Evolutionary conservation across 2,113 vertebrate genomes (phyloP).

Genomic region (Phoenicopterus ruber): DNA sequence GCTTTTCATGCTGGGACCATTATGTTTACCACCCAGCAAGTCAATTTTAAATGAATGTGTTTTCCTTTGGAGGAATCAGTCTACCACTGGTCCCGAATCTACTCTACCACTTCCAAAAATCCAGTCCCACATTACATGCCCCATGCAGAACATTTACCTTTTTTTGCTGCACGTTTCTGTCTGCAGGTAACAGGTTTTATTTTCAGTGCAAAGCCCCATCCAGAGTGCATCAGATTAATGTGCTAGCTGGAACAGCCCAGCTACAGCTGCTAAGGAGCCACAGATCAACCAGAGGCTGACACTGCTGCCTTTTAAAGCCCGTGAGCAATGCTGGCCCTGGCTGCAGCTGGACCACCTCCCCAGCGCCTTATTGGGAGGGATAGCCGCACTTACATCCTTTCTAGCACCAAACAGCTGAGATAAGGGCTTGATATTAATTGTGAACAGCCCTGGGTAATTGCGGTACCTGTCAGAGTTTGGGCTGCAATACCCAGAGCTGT

Average conservation of each 20-base stretch:
- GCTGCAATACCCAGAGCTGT: not conserved
- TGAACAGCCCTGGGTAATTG: not conserved
- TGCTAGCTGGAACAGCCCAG: not conserved
- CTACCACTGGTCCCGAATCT: not conserved
- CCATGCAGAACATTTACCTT: not conserved
- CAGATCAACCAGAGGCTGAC: accelerated
- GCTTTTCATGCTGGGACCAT: not conserved
- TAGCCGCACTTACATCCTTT: not conserved
- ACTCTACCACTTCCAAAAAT: not conserved
- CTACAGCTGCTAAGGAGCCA: not conserved
- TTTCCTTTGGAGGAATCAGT: not conserved
- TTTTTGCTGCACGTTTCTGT: not conserved
- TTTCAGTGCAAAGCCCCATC: not conserved
- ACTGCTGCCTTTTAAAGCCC: not conserved
- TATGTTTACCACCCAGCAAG: not conserved
- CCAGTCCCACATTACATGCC: not conserved
- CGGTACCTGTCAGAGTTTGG: not conserved
- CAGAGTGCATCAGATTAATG: accelerated
- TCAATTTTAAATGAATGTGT: accelerated
- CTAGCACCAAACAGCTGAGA: not conserved
- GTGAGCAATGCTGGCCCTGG: not conserved
- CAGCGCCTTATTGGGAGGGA: not conserved
- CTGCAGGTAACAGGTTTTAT: not conserved
- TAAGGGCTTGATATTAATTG: not conserved
- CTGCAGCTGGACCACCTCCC: not conserved